These are phyloP conservation scores for Ctenomys sociabilis DNA, from an alignment of 2,113 vertebrate species.

Conservation along the genomic window DNA sequence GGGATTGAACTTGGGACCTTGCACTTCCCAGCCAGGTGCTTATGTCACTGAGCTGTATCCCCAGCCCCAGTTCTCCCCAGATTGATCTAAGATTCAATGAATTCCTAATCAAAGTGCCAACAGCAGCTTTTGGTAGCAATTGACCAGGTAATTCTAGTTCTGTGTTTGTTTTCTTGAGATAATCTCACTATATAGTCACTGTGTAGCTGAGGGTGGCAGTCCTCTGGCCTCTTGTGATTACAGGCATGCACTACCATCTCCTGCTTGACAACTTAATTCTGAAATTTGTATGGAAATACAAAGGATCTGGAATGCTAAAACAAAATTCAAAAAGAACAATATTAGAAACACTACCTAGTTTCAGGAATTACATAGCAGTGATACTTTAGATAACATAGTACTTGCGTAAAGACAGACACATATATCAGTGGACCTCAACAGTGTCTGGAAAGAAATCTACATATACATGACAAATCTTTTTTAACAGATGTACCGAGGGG, in stretches of 20 bases:
- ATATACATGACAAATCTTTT: not conserved
- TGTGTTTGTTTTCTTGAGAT: not conserved
- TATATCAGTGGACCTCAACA: not conserved
- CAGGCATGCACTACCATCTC: not conserved
- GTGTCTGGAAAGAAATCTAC: not conserved
- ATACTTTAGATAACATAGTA: not conserved
- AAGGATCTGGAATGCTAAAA: not conserved
- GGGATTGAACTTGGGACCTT: no score
- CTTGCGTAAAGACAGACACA: not conserved
- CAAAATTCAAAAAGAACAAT: not conserved
- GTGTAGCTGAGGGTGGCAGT: not conserved
- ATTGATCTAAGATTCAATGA: not conserved
- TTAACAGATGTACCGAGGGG: not conserved
- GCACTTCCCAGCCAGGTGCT: no score
- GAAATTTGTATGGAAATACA: not conserved
- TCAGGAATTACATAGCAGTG: not conserved
- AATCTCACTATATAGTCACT: not conserved
- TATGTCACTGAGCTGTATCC: no score
- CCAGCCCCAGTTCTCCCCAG: not conserved
- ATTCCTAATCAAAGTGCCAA: slow-evolving; percentile 1
- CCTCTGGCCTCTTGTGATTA: not conserved
- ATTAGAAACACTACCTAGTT: not conserved
- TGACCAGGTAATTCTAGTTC: not conserved
- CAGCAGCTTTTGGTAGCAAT: not conserved
- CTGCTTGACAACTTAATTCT: not conserved